phyloP scores from a whole-genome alignment of 2,888 invertebrate species.

The Punctoribates punctum region DNA sequence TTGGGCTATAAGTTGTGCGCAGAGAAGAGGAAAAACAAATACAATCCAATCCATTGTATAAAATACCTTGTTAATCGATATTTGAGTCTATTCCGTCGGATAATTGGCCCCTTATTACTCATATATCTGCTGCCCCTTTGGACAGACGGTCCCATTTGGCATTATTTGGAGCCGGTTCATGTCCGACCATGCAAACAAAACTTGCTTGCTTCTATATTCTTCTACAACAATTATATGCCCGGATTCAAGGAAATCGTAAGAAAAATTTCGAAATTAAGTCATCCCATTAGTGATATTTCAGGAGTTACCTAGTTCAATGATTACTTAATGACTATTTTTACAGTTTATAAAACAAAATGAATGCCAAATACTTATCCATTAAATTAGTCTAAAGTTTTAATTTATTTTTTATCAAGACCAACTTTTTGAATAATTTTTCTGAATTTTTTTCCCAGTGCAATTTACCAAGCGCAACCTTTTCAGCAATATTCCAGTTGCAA shows the following conservation, averaged over 20 bases:
- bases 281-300: too few relatives aligned
- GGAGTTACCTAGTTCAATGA: too few relatives aligned
- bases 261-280: too few relatives aligned
- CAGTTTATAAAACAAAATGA: too few relatives aligned
- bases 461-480: conserved; percentile 31
- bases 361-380: too few relatives aligned
- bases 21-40: conserved; percentile 23
- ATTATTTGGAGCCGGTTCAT: conserved; percentile 37
- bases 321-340: too few relatives aligned
- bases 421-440: too few relatives aligned
- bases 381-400: too few relatives aligned
- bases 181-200: conserved; percentile 38
- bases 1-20: conserved; percentile 37
- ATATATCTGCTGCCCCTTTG: conserved; percentile 37
- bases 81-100: conserved; percentile 21
- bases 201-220: too few relatives aligned
- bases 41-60: background rate
- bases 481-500: conserved; percentile 34
- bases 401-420: too few relatives aligned
- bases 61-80: conserved; percentile 33
- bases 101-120: conserved; percentile 40
- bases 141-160: conserved; percentile 41
- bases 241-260: too few relatives aligned
- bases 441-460: conserved; percentile 10
- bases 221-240: too few relatives aligned